A percentile compares a stretch with the other conserved stretches of the same genome.
Conservation (phyloP, 53 echinoderm and acorn worm species). For the Temnopleurus reevesii region DNA sequence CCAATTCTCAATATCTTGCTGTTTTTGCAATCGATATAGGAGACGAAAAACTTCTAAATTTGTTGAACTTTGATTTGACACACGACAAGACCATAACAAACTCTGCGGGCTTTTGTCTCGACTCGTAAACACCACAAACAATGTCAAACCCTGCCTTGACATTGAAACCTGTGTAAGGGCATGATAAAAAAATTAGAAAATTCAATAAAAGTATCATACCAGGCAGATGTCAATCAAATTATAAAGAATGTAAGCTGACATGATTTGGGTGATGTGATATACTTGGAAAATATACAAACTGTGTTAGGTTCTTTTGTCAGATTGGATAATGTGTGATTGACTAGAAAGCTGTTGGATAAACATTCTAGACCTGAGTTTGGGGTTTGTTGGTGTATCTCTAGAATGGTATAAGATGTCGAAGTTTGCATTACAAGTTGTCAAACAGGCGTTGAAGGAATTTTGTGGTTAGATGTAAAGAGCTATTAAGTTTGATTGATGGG, state of each 20-base stretch:
- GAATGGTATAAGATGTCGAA: not conserved
- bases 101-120: constrained; percentile 11
- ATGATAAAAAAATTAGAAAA: constrained; percentile 1
- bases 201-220: not conserved
- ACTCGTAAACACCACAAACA: no score
- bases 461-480: not conserved
- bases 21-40: not conserved
- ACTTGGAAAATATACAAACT: not conserved
- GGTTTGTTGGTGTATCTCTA: not conserved
- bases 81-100: not conserved
- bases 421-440: constrained; percentile 4
- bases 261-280: constrained; percentile 3
- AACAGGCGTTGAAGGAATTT: not conserved
- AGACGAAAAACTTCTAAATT: constrained; percentile 5
- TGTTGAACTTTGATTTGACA: not conserved
- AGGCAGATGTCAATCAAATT: constrained; percentile 21
- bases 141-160: not conserved
- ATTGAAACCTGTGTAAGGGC: constrained; percentile 19
- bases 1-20: no score
- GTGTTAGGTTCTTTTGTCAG: constrained; percentile 13
- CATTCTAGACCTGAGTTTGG: constrained; percentile 7
- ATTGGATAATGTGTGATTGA: not conserved
- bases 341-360: not conserved
- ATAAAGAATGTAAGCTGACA: not conserved
- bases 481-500: not conserved